Base-by-base conservation (phyloP, 2,797 vertebrate species). In the Tolypeutes matacus region DNA sequence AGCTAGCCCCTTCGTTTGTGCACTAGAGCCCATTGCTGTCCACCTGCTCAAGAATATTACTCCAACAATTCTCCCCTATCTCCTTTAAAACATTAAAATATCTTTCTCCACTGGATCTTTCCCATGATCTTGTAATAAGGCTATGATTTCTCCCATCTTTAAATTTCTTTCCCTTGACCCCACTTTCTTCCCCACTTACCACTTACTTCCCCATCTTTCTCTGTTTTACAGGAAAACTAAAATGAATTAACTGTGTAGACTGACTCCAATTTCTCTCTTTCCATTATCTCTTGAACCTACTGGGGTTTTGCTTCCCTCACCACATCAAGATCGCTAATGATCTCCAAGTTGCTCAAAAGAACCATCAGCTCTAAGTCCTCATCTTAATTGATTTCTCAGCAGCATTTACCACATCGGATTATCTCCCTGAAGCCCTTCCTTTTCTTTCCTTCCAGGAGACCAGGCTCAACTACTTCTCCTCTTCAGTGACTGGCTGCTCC, bases 1-100 rank as follows among this genome's bases (percentile, higher is more conserved):
- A 49, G 31, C 39, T 49, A 49, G 20, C 27, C 2, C 29, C 42
- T 78, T 10, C 51, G 14, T 3, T 11, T 12, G 20, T n/a, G 20
- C 7, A 1, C 21, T 17, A 10, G 7, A 23, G n/a, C 31, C 29
- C 15, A 21, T 14, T 2, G 9, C 15, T 11, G 58, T n/a, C 3
- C 58, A 34, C 60, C 53, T n/a, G 7, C 17, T 58, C 13, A 13
- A 58, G 62, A 78, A 58, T 1, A 11, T 49, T 29, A 4, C 36
- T 65, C 46, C 34, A 78, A 39, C 42, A 18, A 29, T 14, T 39
- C 7, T 34, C 34, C 21, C 21, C 77, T 62, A 25, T 34, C 7
- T 53, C 82, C 11, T 82, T 76, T 69, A 46, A 72, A 93, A 62
- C n/a, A 67, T 4, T 36, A 49, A 62, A 42, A 20, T n/a, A 31